A percentile compares a stretch with the other conserved stretches of the same genome.
Evolutionary conservation across 1,140 invertebrate species (phyloP).

Genomic region (Drosophila parvula): DNA sequence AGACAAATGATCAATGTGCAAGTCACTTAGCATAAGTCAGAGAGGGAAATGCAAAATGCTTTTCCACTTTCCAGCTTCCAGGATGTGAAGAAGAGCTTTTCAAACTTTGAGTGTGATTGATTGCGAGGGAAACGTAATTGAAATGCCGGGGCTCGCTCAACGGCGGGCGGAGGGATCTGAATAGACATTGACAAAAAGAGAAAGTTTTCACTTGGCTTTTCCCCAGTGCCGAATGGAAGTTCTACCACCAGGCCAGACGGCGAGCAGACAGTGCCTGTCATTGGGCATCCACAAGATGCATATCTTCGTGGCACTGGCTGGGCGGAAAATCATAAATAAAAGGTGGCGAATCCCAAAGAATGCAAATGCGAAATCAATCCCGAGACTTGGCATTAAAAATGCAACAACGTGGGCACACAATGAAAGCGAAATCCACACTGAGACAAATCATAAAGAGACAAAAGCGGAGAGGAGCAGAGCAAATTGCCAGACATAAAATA

Average conservation of each 20-base stretch:
- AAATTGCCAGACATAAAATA: slow-evolving; percentile 76
- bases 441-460: slow-evolving; percentile 68
- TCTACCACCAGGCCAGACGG: slow-evolving; percentile 53
- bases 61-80: slow-evolving; percentile 38
- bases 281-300: slow-evolving; percentile 34
- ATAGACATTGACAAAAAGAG: slow-evolving; percentile 62
- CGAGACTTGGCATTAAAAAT: slow-evolving; percentile 63
- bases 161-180: slow-evolving; percentile 3
- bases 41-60: slow-evolving; percentile 52
- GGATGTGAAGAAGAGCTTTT: slow-evolving; percentile 45
- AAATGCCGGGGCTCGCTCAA: slow-evolving; percentile 56
- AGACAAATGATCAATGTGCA: slow-evolving; percentile 47
- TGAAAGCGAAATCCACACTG: slow-evolving; percentile 45
- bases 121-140: slow-evolving; percentile 68
- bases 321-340: slow-evolving; percentile 55
- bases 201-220: slow-evolving; percentile 72
- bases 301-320: slow-evolving; percentile 20
- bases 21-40: slow-evolving; percentile 41
- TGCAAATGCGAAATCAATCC: slow-evolving; percentile 77
- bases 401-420: slow-evolving; percentile 50
- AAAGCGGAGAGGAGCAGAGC: neutral
- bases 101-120: slow-evolving; percentile 75
- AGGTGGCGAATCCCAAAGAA: slow-evolving; percentile 17
- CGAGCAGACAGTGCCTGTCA: slow-evolving; percentile 56
- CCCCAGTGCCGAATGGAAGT: slow-evolving; percentile 16